These are phyloP conservation scores for Porites evermanni DNA, from an alignment of 92 coral and sea anemone species.

Conservation along the genomic window DNA sequence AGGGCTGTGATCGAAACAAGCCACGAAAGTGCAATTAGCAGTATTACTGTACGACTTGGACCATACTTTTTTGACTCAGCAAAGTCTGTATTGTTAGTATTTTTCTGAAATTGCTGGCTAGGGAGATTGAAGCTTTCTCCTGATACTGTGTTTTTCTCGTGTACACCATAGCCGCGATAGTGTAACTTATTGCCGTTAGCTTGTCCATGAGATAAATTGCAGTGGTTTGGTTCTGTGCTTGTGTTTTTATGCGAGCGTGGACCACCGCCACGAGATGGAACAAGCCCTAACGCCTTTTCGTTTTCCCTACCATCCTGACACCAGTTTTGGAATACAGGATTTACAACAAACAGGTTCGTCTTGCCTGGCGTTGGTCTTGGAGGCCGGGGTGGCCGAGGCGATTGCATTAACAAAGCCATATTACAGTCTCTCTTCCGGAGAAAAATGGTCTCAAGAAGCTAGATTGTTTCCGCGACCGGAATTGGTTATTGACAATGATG, in stretches of 20 bases:
- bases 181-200: background rate
- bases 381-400: background rate
- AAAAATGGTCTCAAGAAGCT: background rate
- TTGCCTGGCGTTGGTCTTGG: background rate
- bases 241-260: background rate
- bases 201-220: background rate
- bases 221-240: background rate
- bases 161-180: background rate
- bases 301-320: constrained; percentile 25
- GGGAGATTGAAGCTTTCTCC: background rate
- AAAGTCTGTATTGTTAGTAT: background rate
- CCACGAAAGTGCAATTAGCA: background rate
- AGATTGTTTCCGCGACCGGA: background rate
- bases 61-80: background rate
- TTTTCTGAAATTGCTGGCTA: background rate
- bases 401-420: constrained; percentile 6
- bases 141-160: background rate
- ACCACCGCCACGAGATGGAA: background rate
- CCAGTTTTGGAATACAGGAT: constrained; percentile 27
- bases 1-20: constrained; percentile 17
- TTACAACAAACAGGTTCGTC: constrained; percentile 2
- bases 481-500: background rate
- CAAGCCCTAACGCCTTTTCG: background rate
- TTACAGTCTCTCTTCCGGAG: background rate
- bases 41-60: background rate